Percentiles rank a stretch among this genome's conserved stretches.
These are phyloP conservation scores for Buceros bicornis DNA, from an alignment of 2,797 vertebrate species.

Conservation along the genomic window DNA sequence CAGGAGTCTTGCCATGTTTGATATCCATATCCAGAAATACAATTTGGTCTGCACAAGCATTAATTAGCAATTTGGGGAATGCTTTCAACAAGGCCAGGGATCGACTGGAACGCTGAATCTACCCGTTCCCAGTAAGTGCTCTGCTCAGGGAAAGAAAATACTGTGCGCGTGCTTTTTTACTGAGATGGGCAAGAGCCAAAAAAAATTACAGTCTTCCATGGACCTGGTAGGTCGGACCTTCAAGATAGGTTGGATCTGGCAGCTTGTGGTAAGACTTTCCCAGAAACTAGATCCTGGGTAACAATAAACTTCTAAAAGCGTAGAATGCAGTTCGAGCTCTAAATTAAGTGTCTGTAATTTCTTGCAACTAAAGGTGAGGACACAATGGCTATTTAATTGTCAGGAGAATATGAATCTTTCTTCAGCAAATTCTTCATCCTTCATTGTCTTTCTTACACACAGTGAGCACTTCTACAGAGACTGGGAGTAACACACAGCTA, in stretches of 20 bases:
- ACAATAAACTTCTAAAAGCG: not conserved
- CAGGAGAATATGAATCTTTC: not conserved
- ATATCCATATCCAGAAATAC: conserved; percentile 30
- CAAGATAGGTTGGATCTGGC: not conserved
- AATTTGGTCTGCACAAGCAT: conserved; percentile 17
- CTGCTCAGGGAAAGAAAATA: not conserved
- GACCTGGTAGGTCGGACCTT: too few relatives aligned
- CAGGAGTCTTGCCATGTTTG: not conserved
- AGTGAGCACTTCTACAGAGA: not conserved
- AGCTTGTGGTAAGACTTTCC: not conserved
- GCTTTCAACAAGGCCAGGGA: not conserved
- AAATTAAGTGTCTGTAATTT: not conserved
- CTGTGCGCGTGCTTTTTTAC: not conserved
- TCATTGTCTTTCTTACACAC: not conserved
- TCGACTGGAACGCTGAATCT: not conserved
- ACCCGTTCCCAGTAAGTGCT: not conserved
- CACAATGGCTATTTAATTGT: not conserved
- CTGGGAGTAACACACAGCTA: not conserved
- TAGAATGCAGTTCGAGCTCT: not conserved
- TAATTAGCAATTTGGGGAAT: conserved; percentile 10
- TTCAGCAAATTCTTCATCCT: not conserved
- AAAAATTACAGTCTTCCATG: not conserved
- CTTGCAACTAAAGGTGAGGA: not conserved
- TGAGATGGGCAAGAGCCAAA: not conserved
- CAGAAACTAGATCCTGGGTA: not conserved